These are phyloP conservation scores for Hydraecia micacea DNA, from an alignment of 2,888 invertebrate species.

Conservation along the genomic window DNA sequence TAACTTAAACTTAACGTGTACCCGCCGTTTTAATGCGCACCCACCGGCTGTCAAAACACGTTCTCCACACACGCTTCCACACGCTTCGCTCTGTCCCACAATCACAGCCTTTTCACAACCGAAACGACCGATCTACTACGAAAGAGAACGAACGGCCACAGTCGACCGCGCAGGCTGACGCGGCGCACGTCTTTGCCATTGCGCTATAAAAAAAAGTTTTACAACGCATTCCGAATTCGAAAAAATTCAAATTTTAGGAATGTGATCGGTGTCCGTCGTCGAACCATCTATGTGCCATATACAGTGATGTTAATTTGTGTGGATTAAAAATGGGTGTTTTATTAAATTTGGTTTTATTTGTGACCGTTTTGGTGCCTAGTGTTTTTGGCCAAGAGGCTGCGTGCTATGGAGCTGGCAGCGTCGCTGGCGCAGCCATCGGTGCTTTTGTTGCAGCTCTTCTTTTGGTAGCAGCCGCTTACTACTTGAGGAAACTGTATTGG, in stretches of 20 bases:
- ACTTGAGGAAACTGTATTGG: constrained; percentile 91
- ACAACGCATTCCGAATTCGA: constrained; percentile 78
- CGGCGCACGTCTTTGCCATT: constrained; percentile 78
- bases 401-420: constrained; percentile 92
- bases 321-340: constrained; percentile 85
- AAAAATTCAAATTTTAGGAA: constrained; percentile 81
- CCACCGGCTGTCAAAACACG: constrained; percentile 82
- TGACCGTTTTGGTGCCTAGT: constrained; percentile 85
- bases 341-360: constrained; percentile 82
- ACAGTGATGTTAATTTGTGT: constrained; percentile 80
- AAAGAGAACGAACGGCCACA: constrained; percentile 73
- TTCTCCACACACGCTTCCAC: constrained; percentile 84
- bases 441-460: constrained; percentile 92
- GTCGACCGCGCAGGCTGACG: constrained; percentile 84
- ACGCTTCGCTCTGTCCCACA: constrained; percentile 85
- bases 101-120: constrained; percentile 83
- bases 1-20: constrained; percentile 12
- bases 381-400: constrained; percentile 86
- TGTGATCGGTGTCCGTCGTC: constrained; percentile 80
- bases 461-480: constrained; percentile 89
- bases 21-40: constrained; percentile 61
- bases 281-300: constrained; percentile 86
- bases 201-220: constrained; percentile 71
- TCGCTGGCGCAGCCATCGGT: constrained; percentile 93
- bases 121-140: constrained; percentile 67